Evolutionary conservation across 2,113 vertebrate species (phyloP).

Genomic region (Elachura formosa): DNA sequence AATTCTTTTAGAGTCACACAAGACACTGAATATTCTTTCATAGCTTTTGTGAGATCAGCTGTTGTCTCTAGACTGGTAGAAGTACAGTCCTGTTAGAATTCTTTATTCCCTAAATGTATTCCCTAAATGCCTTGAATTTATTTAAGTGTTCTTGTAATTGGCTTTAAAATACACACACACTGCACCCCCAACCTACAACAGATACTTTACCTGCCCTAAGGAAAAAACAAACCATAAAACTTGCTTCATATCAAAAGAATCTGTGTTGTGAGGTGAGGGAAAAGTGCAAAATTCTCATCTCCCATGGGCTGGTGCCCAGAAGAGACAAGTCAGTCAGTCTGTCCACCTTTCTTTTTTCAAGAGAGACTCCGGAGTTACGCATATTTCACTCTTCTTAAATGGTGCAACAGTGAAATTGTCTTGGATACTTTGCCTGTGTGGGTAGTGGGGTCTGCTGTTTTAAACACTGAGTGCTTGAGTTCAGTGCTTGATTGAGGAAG

Average conservation of each 20-base stretch:
- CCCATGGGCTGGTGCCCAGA: rapidly evolving
- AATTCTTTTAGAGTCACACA: slow-evolving; percentile 1
- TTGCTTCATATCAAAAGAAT: not conserved
- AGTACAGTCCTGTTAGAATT: not conserved
- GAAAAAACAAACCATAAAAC: not conserved
- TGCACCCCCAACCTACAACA: too few species aligned
- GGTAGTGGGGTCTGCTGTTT: rapidly evolving
- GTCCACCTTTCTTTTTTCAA: not conserved
- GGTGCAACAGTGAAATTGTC: not conserved
- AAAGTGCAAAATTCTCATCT: not conserved
- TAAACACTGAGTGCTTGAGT: not conserved
- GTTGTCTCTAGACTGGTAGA: not conserved
- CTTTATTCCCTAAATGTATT: not conserved
- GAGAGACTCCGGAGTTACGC: too few species aligned
- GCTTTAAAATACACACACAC: not conserved
- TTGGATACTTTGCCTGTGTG: rapidly evolving
- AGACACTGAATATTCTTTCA: not conserved
- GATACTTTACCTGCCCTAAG: not conserved
- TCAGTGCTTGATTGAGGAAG: not conserved
- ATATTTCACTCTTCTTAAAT: not conserved
- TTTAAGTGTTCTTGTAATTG: not conserved
- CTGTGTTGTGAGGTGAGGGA: not conserved
- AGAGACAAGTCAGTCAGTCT: not conserved
- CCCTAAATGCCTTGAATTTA: too few species aligned
- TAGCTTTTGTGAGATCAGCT: not conserved